A percentile compares a stretch with the other conserved stretches of the same genome.
Conservation (phyloP, 2,797 vertebrate genomes). For the Amazonetta brasiliensis region DNA sequence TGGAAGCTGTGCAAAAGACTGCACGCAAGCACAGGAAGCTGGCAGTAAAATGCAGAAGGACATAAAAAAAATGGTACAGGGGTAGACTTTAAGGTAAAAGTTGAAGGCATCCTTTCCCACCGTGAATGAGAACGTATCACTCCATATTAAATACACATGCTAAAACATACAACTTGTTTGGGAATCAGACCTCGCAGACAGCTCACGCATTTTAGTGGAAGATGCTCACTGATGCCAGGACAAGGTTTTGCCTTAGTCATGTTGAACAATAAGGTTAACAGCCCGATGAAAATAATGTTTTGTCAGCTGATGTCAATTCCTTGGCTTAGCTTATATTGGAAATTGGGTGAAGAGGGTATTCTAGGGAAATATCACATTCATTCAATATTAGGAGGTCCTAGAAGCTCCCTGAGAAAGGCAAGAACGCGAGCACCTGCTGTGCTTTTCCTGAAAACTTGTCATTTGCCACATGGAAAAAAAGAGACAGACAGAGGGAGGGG, state of each 20-base stretch:
- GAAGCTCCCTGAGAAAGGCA: not conserved
- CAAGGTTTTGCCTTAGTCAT: not conserved
- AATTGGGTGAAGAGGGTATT: not conserved
- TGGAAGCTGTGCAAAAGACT: not conserved
- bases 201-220: not conserved
- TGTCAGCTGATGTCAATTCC: not conserved
- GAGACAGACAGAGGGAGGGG: conserved; percentile 70
- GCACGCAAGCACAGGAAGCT: not conserved
- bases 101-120: not conserved
- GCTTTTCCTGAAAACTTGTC: conserved; percentile 43
- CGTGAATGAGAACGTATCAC: not conserved
- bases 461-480: conserved; percentile 35
- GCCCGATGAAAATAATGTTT: not conserved
- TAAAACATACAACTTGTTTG: not conserved
- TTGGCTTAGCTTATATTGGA: not conserved
- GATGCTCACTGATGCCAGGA: not conserved
- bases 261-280: not conserved
- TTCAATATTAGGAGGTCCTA: not conserved
- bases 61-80: not conserved
- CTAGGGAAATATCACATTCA: not conserved
- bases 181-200: not conserved
- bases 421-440: conserved; percentile 29
- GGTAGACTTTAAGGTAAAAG: not conserved
- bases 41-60: not conserved
- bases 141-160: not conserved